These are phyloP conservation scores for Brassicogethes aeneus DNA, from an alignment of 2,888 invertebrate species.

Conservation along the genomic window DNA sequence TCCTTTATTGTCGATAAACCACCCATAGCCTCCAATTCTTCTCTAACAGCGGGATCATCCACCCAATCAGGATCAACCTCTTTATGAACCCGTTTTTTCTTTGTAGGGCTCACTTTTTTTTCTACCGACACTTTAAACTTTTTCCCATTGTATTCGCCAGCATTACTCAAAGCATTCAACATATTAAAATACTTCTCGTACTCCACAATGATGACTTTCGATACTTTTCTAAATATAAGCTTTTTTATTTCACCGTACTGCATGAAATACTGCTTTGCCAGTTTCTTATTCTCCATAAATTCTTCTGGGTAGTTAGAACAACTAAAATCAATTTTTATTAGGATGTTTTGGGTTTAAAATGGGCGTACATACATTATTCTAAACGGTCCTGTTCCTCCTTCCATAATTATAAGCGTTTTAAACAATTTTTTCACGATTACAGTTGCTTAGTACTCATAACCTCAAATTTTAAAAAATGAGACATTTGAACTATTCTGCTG, in stretches of 20 bases:
- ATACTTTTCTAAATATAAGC: conserved; percentile 55
- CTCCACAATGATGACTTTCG: conserved; percentile 58
- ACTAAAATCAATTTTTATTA: no score
- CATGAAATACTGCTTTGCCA: conserved; percentile 58
- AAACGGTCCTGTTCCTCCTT: no score
- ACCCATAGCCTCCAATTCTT: conserved; percentile 61
- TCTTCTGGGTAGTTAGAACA: conserved; percentile 58
- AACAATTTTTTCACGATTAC: no score
- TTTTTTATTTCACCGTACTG: conserved; percentile 63
- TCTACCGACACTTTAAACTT: conserved; percentile 41
- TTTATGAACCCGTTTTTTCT: conserved; percentile 11
- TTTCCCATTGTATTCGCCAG: conserved; percentile 52
- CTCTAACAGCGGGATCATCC: conserved; percentile 57
- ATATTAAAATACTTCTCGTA: conserved; percentile 55
- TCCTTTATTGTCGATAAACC: no score
- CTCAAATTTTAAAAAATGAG: no score
- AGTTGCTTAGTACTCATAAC: no score
- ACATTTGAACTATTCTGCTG: no score
- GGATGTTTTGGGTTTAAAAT: no score
- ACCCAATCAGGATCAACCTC: conserved; percentile 45
- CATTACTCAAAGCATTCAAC: conserved; percentile 50
- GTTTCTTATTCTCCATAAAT: conserved; percentile 51
- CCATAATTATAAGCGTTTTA: no score
- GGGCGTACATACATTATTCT: no score
- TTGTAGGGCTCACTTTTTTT: conserved; percentile 6